Percentiles rank a stretch among this genome's conserved stretches.
Conservation (phyloP, 2,888 invertebrate genomes). For the Diaperis boleti region DNA sequence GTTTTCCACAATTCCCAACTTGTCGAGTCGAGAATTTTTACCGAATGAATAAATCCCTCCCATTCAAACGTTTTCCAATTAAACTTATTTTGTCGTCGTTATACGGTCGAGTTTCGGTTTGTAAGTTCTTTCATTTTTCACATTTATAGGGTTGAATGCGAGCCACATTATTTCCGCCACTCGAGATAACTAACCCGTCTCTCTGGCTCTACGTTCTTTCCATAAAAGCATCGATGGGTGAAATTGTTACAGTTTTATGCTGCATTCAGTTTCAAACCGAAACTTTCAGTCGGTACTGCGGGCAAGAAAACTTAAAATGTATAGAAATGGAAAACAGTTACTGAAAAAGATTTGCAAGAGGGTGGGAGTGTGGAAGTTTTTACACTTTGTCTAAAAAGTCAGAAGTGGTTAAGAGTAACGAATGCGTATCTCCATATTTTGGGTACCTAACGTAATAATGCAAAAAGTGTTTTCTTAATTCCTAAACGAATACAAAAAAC, state of each 20-base stretch:
- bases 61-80: slow-evolving; percentile 57
- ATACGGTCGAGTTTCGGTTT: slow-evolving; percentile 51
- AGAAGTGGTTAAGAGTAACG: too few species aligned
- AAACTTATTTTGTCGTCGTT: slow-evolving; percentile 59
- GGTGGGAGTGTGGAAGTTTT: too few species aligned
- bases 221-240: slow-evolving; percentile 51
- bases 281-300: slow-evolving; percentile 15
- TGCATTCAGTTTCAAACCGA: slow-evolving; percentile 42
- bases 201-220: slow-evolving; percentile 34
- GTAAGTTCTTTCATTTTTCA: slow-evolving; percentile 52
- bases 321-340: slow-evolving; percentile 30
- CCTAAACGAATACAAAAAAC: too few species aligned
- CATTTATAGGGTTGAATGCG: slow-evolving; percentile 56
- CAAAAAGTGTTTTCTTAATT: too few species aligned
- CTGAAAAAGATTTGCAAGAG: background rate
- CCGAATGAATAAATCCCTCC: slow-evolving; percentile 22
- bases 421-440: too few species aligned
- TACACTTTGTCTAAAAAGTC: too few species aligned
- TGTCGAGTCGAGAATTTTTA: slow-evolving; percentile 14
- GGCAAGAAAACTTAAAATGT: slow-evolving; percentile 10
- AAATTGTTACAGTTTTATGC: slow-evolving; percentile 55
- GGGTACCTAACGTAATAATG: too few species aligned
- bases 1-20: slow-evolving; percentile 12
- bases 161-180: slow-evolving; percentile 57
- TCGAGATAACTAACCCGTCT: slow-evolving; percentile 53